Evolutionary conservation across 2,888 invertebrate genomes (phyloP).

Genomic region (Drosophila anomelani): DNA sequence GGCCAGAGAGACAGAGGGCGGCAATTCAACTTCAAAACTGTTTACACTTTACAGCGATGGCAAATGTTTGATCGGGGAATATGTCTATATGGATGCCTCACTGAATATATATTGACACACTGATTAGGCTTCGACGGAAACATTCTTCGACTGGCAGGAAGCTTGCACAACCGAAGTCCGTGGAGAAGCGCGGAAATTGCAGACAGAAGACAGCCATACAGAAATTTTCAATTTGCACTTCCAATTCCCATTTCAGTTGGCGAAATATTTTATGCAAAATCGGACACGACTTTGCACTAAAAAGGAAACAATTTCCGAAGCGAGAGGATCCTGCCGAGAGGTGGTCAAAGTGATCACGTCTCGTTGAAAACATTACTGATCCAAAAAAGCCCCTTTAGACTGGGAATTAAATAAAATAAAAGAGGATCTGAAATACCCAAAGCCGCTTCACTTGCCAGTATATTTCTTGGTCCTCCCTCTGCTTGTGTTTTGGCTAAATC

Average conservation of each 20-base stretch:
- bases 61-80: constrained; percentile 53
- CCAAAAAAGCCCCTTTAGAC: background rate
- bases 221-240: constrained; percentile 37
- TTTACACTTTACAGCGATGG: constrained; percentile 59
- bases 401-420: background rate
- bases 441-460: background rate
- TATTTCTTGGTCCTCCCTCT: background rate
- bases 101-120: constrained; percentile 47
- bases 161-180: constrained; percentile 26
- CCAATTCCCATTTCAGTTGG: constrained; percentile 36
- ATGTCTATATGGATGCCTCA: constrained; percentile 17
- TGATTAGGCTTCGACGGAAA: constrained; percentile 52
- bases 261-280: constrained; percentile 65
- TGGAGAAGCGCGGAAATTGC: background rate
- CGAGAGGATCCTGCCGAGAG: constrained; percentile 1
- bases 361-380: background rate
- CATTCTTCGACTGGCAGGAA: constrained; percentile 44
- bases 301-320: constrained; percentile 18
- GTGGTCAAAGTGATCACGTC: constrained; percentile 5
- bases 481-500: too few relatives aligned
- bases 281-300: constrained; percentile 75
- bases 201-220: constrained; percentile 27
- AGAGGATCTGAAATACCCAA: background rate
- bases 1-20: constrained; percentile 17
- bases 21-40: constrained; percentile 54